Evolutionary conservation across 35 echinoderm and acorn worm genomes (phyloP), one percentile per base, ranked within the genome.

Genomic region (Eucidaris tribuloides): DNA sequence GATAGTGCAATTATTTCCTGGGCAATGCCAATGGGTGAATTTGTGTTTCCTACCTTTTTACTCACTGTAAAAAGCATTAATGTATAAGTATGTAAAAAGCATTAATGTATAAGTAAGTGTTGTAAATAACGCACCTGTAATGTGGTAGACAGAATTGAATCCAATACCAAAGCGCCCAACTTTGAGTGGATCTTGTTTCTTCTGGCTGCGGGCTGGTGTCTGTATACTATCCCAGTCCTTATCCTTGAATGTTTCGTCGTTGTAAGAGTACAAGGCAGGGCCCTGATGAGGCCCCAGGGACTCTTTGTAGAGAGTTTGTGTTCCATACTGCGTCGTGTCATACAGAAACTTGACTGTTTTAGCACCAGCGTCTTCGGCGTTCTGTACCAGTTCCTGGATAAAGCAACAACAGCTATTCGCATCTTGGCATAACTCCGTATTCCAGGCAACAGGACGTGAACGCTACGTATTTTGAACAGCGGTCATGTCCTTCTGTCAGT

Each of bases 121-220:
- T n/a, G n/a, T n/a, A n/a, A n/a, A n/a, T n/a, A n/a, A n/a, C n/a
- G n/a, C 57, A 91, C 94, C 94, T 89, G 94, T 97, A 13, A 97
- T 42, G 62, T 97, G 94, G 46, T 92, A 97, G 0, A 97, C 89
- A 30, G 94, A 97, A 63, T 81, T 92, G 78, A 97, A 97, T 28
- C 94, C 94, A 17, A 97, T 85, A 3, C 94, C 94, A 78, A 97
- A 97, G 20, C 94, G 70, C 17, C 94, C 94, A 86, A 97, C 85
- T 83, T 97, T 97, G n/a, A 81, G 37, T 29, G 77, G 89, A 58
- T 97, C 83, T 13, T 92, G 66, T 43, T 66, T 62, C 50, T 97
- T 97, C 7, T 62, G 65, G 76, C 89, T 92, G 46, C 79, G 81
- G 31, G 84, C 85, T 1, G 82, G 90, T 43, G 72, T 79, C 46